Evolutionary conservation across 2,888 invertebrate species (phyloP), one percentile per base, ranked within the genome.

Genomic region (Diarsia mendica): DNA sequence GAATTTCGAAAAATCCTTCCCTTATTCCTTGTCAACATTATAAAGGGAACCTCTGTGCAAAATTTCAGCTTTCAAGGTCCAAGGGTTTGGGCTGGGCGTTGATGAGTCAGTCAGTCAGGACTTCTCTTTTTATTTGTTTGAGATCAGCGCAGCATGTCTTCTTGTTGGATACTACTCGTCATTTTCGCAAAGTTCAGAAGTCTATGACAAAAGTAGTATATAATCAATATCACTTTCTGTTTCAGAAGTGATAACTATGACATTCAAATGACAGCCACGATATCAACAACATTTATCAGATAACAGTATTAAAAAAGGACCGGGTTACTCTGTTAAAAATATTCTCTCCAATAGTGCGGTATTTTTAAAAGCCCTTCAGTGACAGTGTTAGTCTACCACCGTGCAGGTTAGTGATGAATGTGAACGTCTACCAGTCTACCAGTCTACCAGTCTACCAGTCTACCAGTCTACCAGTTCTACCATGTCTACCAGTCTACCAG

Each of bases 391-490:
- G 46, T 58, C 55, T 33, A 23, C 20, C 46, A n/a, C 18, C 20
- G 48, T 49, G 61, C 51, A 63, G 39, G 58, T 23, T 46, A 64
- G 80, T 81, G 76, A 75, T 87, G 81, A 85, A 86, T 85, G 74
- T 72, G 77, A 53, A 58, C 28, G 63, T 60, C 75, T 60, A 48
- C n/a, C 48, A 15, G 46, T 72, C 77, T 67, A n/a, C 46, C 74
- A 13, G n/a, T 4, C 61, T n/a, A 13, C n/a, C 63, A 63, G 53
- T n/a, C 10, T 28, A 28, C 28, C 28, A n/a, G 63, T 60, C 75
- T 60, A 48, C n/a, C 48, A 15, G 46, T 72, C 77, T 67, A n/a
- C 46, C 74, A 13, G n/a, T 4, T n/a, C 61, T n/a, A 13, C n/a
- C 63, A 63, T n/a, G 53, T n/a, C 10, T 28, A 28, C 28, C 28